A percentile compares a stretch with the other conserved stretches of the same genome.
phyloP scores from a whole-genome alignment of 2,888 invertebrate genomes.

The Cryptus viduatorius region DNA sequence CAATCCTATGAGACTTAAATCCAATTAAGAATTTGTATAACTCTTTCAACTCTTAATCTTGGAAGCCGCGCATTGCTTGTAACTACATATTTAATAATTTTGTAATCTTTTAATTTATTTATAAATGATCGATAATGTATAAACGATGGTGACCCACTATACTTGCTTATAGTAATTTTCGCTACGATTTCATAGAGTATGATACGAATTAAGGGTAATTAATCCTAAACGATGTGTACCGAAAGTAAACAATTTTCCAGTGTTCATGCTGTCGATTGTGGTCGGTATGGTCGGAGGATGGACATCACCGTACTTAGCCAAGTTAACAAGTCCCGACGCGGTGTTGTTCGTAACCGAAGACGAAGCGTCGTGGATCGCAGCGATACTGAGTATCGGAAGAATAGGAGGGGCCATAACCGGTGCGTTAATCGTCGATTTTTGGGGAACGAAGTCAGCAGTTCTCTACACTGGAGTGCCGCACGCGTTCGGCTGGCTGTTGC shows the following conservation, averaged over 20 bases:
- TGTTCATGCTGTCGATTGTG: conserved; percentile 72
- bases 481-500: conserved; percentile 57
- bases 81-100: too few relatives aligned
- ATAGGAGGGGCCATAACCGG: conserved; percentile 66
- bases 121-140: too few relatives aligned
- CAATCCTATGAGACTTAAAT: not conserved
- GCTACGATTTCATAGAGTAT: not conserved
- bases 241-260: conserved; percentile 63
- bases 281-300: conserved; percentile 77
- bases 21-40: not conserved
- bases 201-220: not conserved
- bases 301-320: conserved; percentile 78
- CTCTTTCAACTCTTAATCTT: not conserved
- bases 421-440: conserved; percentile 59
- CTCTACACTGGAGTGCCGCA: conserved; percentile 64
- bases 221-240: not conserved
- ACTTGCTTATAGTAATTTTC: not conserved
- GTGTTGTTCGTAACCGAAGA: conserved; percentile 60
- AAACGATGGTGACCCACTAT: too few relatives aligned
- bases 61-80: not conserved
- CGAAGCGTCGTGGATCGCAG: conserved; percentile 69
- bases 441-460: conserved; percentile 63
- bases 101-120: too few relatives aligned
- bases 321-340: conserved; percentile 69
- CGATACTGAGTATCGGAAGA: conserved; percentile 66